phyloP scores from a whole-genome alignment of 2,888 invertebrate species.

The Keiferia lycopersicella region DNA sequence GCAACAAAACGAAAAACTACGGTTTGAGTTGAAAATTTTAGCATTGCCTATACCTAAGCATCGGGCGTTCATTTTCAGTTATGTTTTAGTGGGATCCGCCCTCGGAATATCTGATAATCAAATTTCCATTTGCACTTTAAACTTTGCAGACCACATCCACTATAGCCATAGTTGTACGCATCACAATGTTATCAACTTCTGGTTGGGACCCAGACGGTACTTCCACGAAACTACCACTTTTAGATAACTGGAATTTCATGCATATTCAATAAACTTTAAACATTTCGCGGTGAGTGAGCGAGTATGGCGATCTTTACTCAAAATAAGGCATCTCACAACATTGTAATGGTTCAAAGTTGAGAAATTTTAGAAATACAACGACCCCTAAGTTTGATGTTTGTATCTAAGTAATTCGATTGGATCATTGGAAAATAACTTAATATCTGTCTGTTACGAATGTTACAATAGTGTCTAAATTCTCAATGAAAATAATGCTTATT shows the following conservation, averaged over 20 bases:
- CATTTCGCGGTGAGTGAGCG: not conserved
- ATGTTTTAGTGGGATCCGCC: too few species aligned
- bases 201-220: not conserved
- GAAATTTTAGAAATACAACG: not conserved
- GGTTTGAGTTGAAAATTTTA: too few species aligned
- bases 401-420: too few species aligned
- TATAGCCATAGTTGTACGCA: not conserved
- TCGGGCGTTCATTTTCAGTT: too few species aligned
- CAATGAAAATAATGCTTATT: too few species aligned
- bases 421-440: too few species aligned
- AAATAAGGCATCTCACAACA: not conserved
- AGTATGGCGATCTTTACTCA: not conserved
- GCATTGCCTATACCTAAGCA: too few species aligned
- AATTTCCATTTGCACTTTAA: conserved; percentile 5
- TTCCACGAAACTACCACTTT: not conserved
- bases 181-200: not conserved
- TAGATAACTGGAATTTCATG: not conserved
- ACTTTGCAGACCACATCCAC: not conserved
- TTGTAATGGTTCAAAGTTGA: not conserved
- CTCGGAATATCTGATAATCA: not conserved
- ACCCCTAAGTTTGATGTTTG: too few species aligned
- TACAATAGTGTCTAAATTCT: too few species aligned
- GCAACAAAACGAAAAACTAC: too few species aligned
- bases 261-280: conserved; percentile 2
- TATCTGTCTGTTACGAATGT: too few species aligned